Conservation (phyloP, 2,113 vertebrate species). For the Tretioscincus oriximinensis region DNA sequence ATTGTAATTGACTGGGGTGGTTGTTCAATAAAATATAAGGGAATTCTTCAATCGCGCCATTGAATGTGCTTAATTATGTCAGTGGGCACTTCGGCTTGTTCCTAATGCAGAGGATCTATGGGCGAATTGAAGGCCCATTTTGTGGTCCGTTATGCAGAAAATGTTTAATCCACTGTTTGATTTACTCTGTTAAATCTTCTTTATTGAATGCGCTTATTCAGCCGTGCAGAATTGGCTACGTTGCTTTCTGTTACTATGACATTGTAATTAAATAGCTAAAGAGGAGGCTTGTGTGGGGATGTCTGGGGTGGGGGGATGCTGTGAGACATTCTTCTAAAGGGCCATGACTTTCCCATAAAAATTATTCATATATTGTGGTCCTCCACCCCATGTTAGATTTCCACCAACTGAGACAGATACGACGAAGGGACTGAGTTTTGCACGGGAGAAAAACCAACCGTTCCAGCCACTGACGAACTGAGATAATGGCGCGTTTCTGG, state of each 20-base stretch:
- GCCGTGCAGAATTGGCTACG: conserved; percentile 74
- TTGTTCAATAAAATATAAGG: conserved; percentile 63
- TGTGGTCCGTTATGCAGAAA: conserved; percentile 83
- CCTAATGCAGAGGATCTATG: conserved; percentile 68
- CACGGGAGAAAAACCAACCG: conserved; percentile 40
- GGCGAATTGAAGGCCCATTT: conserved; percentile 79
- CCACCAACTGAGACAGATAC: conserved; percentile 37
- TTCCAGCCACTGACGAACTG: conserved; percentile 35
- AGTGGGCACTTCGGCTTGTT: conserved; percentile 72
- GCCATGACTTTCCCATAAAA: conserved; percentile 69
- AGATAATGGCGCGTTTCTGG: conserved; percentile 66
- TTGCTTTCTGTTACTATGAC: conserved; percentile 78
- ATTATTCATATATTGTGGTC: conserved; percentile 56
- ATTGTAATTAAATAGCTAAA: conserved; percentile 77
- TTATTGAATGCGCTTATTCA: conserved; percentile 79
- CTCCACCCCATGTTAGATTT: conserved; percentile 41
- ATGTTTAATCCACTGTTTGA: conserved; percentile 79
- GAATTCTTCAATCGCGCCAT: conserved; percentile 62
- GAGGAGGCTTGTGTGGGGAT: conserved; percentile 33
- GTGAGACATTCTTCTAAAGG: conserved; percentile 69
- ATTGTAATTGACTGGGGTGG: conserved; percentile 60
- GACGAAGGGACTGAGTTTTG: conserved; percentile 32
- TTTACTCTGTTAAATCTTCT: conserved; percentile 80
- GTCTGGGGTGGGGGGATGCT: conserved; percentile 43
- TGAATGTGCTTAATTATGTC: conserved; percentile 71